These are phyloP conservation scores for Potamilus streckersoni DNA, from an alignment of 1,140 invertebrate species.

Conservation along the genomic window DNA sequence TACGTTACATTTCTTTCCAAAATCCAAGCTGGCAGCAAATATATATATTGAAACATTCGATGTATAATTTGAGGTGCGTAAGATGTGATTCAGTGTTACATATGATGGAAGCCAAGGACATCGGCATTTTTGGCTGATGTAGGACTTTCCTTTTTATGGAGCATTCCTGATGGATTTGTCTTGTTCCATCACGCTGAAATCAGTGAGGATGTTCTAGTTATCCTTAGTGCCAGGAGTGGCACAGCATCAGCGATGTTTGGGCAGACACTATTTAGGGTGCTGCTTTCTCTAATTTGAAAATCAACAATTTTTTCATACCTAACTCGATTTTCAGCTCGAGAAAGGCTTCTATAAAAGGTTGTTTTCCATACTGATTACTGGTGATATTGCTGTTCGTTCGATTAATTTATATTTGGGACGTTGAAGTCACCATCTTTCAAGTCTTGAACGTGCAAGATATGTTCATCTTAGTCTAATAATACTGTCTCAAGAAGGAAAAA, in stretches of 20 bases:
- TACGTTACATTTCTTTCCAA: not conserved
- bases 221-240: slow-evolving; percentile 9
- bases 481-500: too few species aligned
- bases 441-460: too few species aligned
- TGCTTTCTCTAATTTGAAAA: not conserved
- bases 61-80: not conserved
- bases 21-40: not conserved
- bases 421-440: slow-evolving; percentile 11
- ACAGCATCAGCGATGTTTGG: not conserved
- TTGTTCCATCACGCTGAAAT: not conserved
- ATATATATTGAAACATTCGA: not conserved
- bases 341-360: not conserved
- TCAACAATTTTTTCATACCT: slow-evolving; percentile 8
- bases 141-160: not conserved
- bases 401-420: slow-evolving; percentile 5
- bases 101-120: not conserved
- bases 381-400: not conserved
- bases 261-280: not conserved
- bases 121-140: not conserved
- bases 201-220: not conserved
- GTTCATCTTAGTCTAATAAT: too few species aligned
- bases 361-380: not conserved
- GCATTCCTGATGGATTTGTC: not conserved
- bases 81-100: not conserved
- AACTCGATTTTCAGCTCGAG: not conserved